phyloP scores from a whole-genome alignment of 2,888 invertebrate genomes.

The Listrodromus nycthemerus region DNA sequence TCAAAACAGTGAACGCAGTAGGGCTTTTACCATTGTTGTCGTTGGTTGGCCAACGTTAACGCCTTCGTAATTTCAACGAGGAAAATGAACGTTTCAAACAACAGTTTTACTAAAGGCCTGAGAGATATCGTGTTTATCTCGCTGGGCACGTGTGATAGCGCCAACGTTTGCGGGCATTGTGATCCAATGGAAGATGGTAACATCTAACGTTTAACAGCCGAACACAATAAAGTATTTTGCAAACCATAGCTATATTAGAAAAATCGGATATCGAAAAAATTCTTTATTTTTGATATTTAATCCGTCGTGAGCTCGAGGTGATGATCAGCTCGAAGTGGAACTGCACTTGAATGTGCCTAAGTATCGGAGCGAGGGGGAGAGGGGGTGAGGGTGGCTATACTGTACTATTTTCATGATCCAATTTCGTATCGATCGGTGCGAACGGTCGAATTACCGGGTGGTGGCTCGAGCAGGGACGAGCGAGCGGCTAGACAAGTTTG shows the following conservation, averaged over 20 bases:
- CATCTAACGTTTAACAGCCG: background rate
- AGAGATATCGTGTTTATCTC: conserved; percentile 31
- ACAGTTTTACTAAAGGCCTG: conserved; percentile 39
- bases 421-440: conserved; percentile 65
- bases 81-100: conserved; percentile 31
- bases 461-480: conserved; percentile 21
- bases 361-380: conserved; percentile 4
- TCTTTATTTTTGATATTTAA: no score
- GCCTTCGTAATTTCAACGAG: conserved; percentile 56
- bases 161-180: conserved; percentile 15
- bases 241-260: background rate
- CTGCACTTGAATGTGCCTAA: conserved; percentile 15
- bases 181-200: background rate
- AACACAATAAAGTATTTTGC: background rate
- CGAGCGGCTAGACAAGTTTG: conserved; percentile 62
- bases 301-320: conserved; percentile 7
- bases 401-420: conserved; percentile 64
- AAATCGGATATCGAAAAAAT: background rate
- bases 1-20: no score
- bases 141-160: conserved; percentile 41
- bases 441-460: conserved; percentile 60
- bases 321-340: conserved; percentile 31
- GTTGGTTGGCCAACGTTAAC: conserved; percentile 40
- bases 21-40: background rate
- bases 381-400: background rate